Evolutionary conservation across 2,113 vertebrate genomes (phyloP).

Genomic region (Dasyprocta punctata): DNA sequence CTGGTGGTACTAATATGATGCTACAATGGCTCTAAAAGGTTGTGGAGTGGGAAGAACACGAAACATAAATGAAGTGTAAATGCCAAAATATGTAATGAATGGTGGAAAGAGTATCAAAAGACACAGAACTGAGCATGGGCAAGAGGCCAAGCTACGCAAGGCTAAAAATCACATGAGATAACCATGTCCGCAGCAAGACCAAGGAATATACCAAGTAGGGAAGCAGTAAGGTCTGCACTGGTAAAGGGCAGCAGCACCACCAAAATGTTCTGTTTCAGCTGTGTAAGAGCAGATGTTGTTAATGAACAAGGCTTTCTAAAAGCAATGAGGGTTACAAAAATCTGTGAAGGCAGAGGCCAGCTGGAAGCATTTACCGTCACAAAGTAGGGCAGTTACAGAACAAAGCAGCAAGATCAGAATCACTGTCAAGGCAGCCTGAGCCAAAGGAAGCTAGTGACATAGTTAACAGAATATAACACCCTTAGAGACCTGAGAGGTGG

Average conservation of each 20-base stretch:
- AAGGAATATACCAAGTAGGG: background rate
- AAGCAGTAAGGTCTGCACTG: background rate
- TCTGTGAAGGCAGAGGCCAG: background rate
- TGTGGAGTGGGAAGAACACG: no score
- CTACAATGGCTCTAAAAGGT: background rate
- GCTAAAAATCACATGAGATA: background rate
- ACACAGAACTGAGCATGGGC: background rate
- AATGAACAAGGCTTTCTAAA: background rate
- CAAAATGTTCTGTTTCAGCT: background rate
- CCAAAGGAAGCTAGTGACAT: background rate
- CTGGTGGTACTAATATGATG: background rate
- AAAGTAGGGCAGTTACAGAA: background rate
- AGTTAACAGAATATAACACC: background rate
- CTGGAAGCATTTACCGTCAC: background rate
- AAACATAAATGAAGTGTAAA: background rate
- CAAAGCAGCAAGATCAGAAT: background rate
- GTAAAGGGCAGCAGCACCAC: background rate
- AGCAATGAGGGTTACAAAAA: background rate
- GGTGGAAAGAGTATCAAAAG: background rate
- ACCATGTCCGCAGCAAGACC: background rate
- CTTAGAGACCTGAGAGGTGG: background rate
- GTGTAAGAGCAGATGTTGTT: background rate
- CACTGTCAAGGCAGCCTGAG: background rate
- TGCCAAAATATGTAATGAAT: background rate
- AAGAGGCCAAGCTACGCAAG: background rate